Conservation (phyloP, 2,888 invertebrate genomes). For the Chrysomela aeneicollis region DNA sequence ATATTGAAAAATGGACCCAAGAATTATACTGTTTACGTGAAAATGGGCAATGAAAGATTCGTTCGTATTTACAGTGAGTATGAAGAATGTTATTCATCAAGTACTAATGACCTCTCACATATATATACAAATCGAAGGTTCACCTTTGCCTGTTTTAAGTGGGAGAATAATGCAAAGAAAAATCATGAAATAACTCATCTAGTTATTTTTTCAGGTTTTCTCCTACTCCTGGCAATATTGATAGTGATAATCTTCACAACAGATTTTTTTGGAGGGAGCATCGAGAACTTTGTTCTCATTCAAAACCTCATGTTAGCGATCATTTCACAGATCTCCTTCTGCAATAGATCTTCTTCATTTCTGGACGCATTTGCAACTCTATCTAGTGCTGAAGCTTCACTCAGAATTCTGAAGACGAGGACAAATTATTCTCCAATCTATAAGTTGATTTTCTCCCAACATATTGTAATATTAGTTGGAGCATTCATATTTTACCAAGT, state of each 20-base stretch:
- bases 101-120: no score
- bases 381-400: not conserved
- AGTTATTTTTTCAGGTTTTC: not conserved
- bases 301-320: not conserved
- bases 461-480: not conserved
- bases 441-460: not conserved
- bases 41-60: not conserved
- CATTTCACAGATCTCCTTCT: not conserved
- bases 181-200: no score
- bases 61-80: not conserved
- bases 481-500: not conserved
- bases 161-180: no score
- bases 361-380: not conserved
- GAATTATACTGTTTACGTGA: not conserved
- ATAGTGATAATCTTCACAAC: not conserved
- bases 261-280: not conserved
- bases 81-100: not conserved
- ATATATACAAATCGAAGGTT: no score
- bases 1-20: not conserved
- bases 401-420: not conserved
- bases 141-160: no score
- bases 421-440: not conserved
- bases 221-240: not conserved
- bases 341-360: not conserved
- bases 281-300: not conserved